Conservation (phyloP, 2,113 vertebrate genomes). For the Chinchilla lanigera region DNA sequence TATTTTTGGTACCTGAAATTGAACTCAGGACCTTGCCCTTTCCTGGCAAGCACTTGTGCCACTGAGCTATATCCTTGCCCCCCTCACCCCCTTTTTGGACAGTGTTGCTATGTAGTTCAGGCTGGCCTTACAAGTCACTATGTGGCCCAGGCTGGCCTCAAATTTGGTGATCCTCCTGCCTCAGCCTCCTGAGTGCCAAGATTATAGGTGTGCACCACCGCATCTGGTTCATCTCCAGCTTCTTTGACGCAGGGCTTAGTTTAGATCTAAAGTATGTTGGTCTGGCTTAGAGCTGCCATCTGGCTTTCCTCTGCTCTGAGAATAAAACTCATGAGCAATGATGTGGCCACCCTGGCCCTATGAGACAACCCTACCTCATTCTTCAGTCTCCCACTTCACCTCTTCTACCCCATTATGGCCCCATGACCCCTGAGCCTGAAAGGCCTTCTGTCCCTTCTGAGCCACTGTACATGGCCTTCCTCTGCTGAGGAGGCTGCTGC, state of each 20-base stretch:
- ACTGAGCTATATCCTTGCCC: too few relatives aligned
- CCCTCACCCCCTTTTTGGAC: not conserved
- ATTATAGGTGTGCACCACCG: too few relatives aligned
- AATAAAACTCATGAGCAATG: not conserved
- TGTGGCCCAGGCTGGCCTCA: not conserved
- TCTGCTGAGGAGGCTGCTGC: not conserved
- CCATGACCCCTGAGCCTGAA: not conserved
- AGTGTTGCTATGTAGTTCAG: not conserved
- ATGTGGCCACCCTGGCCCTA: not conserved
- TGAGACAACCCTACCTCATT: not conserved
- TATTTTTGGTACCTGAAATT: too few relatives aligned
- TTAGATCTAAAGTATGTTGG: not conserved
- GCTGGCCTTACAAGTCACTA: too few relatives aligned
- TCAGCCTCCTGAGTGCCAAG: not conserved
- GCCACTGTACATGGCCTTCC: not conserved
- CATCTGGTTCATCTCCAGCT: accelerated
- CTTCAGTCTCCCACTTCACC: not conserved
- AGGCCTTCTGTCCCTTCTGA: not conserved
- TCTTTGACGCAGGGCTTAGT: not conserved
- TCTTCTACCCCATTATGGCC: not conserved
- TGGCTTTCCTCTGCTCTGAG: not conserved
- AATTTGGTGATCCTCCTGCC: not conserved
- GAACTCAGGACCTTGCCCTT: too few relatives aligned
- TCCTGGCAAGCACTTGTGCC: too few relatives aligned
- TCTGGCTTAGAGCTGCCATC: not conserved